Percentiles rank a stretch among this genome's conserved stretches.
Conservation (phyloP, 2,113 vertebrate species). For the Delphinapterus leucas region DNA sequence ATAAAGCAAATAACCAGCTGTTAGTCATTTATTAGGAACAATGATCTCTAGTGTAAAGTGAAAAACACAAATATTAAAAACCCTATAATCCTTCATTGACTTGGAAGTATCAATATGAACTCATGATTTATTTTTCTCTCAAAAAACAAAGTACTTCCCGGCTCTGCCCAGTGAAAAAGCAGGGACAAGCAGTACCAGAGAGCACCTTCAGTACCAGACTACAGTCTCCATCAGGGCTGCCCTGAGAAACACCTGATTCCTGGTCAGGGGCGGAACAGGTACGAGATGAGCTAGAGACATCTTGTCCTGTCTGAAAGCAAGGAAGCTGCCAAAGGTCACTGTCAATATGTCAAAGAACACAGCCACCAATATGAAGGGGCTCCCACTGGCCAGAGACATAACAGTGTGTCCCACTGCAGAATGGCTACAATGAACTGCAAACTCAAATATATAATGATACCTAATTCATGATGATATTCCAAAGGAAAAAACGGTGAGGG, state of each 20-base stretch:
- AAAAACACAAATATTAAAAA: neutral
- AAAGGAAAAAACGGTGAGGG: neutral
- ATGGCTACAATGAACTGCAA: neutral
- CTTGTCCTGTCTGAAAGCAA: neutral
- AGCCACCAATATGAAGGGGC: neutral
- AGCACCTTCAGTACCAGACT: neutral
- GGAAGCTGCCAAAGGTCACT: neutral
- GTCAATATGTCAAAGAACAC: neutral
- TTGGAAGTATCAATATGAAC: neutral
- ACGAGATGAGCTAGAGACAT: neutral
- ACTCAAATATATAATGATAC: neutral
- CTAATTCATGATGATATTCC: neutral
- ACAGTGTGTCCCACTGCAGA: neutral
- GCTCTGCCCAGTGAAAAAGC: neutral
- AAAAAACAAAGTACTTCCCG: neutral
- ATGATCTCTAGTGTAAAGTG: neutral
- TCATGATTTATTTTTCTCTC: neutral
- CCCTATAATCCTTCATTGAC: neutral
- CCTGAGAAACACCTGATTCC: neutral
- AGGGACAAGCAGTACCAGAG: neutral
- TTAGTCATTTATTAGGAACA: neutral
- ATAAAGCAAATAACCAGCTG: neutral
- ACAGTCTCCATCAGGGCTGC: neutral
- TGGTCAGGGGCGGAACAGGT: neutral
- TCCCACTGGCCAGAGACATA: neutral